Evolutionary conservation across 2,888 invertebrate genomes (phyloP).

Genomic region (Cryptophagus acutangulus): DNA sequence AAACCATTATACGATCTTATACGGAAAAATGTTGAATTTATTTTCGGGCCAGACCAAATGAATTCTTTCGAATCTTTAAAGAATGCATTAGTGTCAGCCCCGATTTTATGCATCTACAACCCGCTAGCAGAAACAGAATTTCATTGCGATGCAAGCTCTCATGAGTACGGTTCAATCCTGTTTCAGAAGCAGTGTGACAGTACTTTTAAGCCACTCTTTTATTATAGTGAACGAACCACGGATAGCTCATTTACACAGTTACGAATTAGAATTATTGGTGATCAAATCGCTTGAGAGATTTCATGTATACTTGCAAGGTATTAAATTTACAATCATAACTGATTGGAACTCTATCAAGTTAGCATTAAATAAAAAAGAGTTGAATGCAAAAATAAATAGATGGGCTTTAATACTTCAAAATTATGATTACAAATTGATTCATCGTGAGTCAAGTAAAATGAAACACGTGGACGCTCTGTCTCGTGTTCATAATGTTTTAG

Average conservation of each 20-base stretch:
- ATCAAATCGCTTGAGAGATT: constrained; percentile 25
- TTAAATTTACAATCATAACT: constrained; percentile 19
- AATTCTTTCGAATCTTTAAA: constrained; percentile 26
- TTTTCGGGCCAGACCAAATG: constrained; percentile 21
- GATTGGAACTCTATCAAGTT: constrained; percentile 20
- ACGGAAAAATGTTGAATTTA: constrained; percentile 25
- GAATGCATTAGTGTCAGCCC: constrained; percentile 14
- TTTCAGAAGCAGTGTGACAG: constrained; percentile 19
- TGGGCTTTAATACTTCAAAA: constrained; percentile 17
- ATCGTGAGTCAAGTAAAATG: constrained; percentile 18
- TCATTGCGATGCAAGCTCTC: constrained; percentile 32
- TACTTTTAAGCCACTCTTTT: constrained; percentile 32
- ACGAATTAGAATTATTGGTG: constrained; percentile 32
- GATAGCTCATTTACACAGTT: constrained; percentile 29
- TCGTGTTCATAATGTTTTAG: constrained; percentile 13
- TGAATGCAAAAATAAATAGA: constrained; percentile 18
- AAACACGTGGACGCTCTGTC: constrained; percentile 17
- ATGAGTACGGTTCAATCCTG: constrained; percentile 29
- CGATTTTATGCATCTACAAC: constrained; percentile 26
- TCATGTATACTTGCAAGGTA: constrained; percentile 19
- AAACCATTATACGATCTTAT: constrained; percentile 26
- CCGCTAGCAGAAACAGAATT: constrained; percentile 30
- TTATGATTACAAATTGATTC: constrained; percentile 19
- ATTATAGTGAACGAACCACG: constrained; percentile 32
- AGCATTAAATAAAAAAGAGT: constrained; percentile 16